These are phyloP conservation scores for Gracilinanus agilis DNA, from an alignment of 2,113 vertebrate genomes.

Conservation along the genomic window DNA sequence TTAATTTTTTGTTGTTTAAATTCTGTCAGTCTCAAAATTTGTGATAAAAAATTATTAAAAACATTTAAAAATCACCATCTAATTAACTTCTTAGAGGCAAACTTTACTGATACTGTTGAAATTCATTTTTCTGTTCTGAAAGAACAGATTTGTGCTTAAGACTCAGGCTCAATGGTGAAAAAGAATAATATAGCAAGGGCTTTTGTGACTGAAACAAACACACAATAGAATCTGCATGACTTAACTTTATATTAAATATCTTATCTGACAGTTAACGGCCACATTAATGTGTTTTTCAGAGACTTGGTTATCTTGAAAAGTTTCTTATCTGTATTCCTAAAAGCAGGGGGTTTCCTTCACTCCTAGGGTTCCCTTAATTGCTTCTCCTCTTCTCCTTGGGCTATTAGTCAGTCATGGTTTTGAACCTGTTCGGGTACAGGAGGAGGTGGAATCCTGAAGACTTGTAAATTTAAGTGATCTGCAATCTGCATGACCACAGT, in stretches of 20 bases:
- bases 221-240: constrained; percentile 63
- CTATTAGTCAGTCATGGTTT: constrained; percentile 92
- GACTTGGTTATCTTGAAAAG: constrained; percentile 57
- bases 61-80: not conserved
- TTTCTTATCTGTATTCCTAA: constrained; percentile 78
- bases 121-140: constrained; percentile 48
- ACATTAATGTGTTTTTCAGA: constrained; percentile 47
- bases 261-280: constrained; percentile 58
- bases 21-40: constrained; percentile 57
- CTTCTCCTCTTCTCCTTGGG: constrained; percentile 91
- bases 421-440: constrained; percentile 89
- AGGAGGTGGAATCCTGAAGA: constrained; percentile 94
- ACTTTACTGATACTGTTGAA: constrained; percentile 52
- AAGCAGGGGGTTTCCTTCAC: constrained; percentile 82
- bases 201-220: constrained; percentile 46
- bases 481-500: constrained; percentile 96
- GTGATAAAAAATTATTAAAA: constrained; percentile 34
- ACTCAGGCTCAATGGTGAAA: constrained; percentile 11
- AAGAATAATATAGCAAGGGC: constrained; percentile 23
- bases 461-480: constrained; percentile 92
- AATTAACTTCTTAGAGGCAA: constrained; percentile 27
- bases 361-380: constrained; percentile 81
- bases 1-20: constrained; percentile 38
- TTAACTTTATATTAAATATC: constrained; percentile 65
- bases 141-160: constrained; percentile 49